These are phyloP conservation scores for Struthidea cinerea DNA, from an alignment of 2,113 vertebrate species.

Conservation along the genomic window DNA sequence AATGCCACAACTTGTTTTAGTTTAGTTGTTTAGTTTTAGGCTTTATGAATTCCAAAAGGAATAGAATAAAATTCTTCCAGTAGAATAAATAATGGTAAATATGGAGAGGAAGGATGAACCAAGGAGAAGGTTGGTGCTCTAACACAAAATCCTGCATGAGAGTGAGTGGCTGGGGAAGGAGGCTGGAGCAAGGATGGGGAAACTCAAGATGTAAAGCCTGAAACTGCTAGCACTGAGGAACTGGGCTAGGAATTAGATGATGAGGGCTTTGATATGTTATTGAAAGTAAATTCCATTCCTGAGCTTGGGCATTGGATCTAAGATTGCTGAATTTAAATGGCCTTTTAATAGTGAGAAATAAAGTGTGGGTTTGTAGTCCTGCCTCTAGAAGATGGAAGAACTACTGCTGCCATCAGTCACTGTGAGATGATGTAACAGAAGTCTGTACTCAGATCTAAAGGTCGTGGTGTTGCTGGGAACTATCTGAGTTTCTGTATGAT, in stretches of 20 bases:
- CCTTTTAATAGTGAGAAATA: background rate
- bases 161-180: background rate
- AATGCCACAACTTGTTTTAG: background rate
- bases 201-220: background rate
- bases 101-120: background rate
- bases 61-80: background rate
- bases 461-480: background rate
- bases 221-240: background rate
- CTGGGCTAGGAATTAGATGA: no score
- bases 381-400: background rate
- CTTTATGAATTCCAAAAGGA: conserved; percentile 7
- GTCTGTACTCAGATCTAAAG: background rate
- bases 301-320: background rate
- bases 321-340: background rate
- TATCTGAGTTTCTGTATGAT: background rate
- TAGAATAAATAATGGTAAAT: background rate
- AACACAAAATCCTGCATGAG: background rate
- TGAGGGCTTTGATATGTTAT: background rate
- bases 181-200: background rate
- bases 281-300: background rate
- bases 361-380: background rate
- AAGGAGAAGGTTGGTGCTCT: background rate
- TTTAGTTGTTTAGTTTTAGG: background rate
- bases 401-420: background rate
- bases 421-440: background rate